phyloP scores from a whole-genome alignment of 2,888 invertebrate species.

The Agrotis segetum region DNA sequence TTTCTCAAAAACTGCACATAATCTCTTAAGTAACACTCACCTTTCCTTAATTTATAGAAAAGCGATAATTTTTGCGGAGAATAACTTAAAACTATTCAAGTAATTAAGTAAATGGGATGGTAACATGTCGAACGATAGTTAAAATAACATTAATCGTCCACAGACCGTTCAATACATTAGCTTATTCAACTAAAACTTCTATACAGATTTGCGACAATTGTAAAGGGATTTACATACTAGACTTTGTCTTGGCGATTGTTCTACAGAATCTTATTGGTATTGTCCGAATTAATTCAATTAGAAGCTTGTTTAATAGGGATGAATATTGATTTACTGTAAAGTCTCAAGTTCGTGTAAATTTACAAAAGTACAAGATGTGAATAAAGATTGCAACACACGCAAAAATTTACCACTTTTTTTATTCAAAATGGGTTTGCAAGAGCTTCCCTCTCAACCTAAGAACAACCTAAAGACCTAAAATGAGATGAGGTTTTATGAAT shows the following conservation, averaged over 20 bases:
- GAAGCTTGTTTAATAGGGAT: not conserved
- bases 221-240: slow-evolving; percentile 42
- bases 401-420: not conserved
- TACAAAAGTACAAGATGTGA: not conserved
- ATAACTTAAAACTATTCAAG: not conserved
- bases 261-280: not conserved
- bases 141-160: slow-evolving; percentile 36
- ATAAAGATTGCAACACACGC: slow-evolving; percentile 2
- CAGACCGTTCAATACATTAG: slow-evolving; percentile 45
- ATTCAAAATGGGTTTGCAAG: too few species aligned
- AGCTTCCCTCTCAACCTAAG: too few species aligned
- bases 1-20: not conserved
- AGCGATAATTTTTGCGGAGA: slow-evolving; percentile 4
- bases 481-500: too few species aligned
- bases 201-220: slow-evolving; percentile 36
- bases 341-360: not conserved
- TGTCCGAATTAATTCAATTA: slow-evolving; percentile 6
- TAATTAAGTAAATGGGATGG: slow-evolving; percentile 23
- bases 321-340: not conserved
- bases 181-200: slow-evolving; percentile 56
- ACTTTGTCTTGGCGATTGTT: not conserved
- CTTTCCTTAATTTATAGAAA: not conserved
- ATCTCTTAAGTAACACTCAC: not conserved
- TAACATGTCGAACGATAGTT: slow-evolving; percentile 12
- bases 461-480: too few species aligned